Percentiles rank a stretch among this genome's conserved stretches.
phyloP scores from a whole-genome alignment of 2,888 invertebrate genomes.

The Agriotes lineatus region DNA sequence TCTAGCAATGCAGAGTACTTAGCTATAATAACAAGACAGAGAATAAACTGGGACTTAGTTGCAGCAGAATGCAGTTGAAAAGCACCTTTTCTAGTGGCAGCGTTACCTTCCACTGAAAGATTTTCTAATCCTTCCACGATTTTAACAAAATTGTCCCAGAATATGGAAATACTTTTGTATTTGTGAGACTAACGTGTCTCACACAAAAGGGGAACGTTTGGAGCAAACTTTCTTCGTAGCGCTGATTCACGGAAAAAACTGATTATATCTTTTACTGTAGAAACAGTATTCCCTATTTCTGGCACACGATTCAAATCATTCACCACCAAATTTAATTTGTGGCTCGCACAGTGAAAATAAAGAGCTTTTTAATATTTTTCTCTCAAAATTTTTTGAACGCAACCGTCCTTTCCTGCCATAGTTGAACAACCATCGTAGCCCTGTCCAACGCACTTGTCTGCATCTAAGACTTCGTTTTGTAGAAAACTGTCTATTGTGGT shows the following conservation, averaged over 20 bases:
- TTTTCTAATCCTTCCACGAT: background rate
- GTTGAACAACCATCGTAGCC: too few relatives aligned
- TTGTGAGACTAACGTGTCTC: slow-evolving; percentile 42
- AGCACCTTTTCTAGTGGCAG: slow-evolving; percentile 8
- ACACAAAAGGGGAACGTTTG: slow-evolving; percentile 43
- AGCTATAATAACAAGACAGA: too few relatives aligned
- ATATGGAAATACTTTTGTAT: background rate
- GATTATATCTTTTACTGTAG: too few relatives aligned
- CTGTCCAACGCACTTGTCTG: slow-evolving; percentile 47
- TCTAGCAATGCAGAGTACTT: slow-evolving; percentile 16
- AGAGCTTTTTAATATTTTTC: background rate
- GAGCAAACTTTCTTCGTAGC: slow-evolving; percentile 33
- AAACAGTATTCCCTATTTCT: too few relatives aligned
- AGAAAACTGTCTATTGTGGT: background rate
- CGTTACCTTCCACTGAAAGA: background rate
- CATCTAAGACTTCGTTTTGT: slow-evolving; percentile 35
- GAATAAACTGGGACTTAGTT: too few relatives aligned
- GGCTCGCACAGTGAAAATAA: too few relatives aligned
- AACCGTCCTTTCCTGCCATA: too few relatives aligned
- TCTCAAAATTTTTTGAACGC: slow-evolving; percentile 39
- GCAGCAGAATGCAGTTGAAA: too few relatives aligned
- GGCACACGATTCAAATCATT: slow-evolving; percentile 48
- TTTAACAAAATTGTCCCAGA: background rate
- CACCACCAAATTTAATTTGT: slow-evolving; percentile 53
- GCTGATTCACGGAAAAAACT: too few relatives aligned